Base-by-base conservation (phyloP, 1,140 invertebrate species). In the Tetraneura akinire region DNA sequence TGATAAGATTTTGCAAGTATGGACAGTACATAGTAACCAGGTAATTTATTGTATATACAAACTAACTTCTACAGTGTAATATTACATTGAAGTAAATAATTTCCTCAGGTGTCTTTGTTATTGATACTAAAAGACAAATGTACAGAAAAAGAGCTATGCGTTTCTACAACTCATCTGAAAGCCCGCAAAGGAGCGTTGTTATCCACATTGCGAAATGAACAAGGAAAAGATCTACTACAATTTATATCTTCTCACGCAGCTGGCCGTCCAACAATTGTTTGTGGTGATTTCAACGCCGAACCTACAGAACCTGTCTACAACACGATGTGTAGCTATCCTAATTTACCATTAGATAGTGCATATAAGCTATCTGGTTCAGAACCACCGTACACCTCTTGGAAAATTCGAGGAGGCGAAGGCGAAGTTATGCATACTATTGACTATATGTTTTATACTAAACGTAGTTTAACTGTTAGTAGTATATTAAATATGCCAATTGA, bases 281-380 rank as follows among this genome's bases (percentile, higher is more conserved):
- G 90, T 83, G 93, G 93, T 1, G 93, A 94, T 83, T 93, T 94
- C 83, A 94, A 94, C 86, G 93, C 92, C 0, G 91, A 92, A 84
- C 91, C 91, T 0, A 87, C 83, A 4, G 92, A 94, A 85, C 90
- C 91, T 9, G 89, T 94, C 14, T 93, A 93, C 83, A 82, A 84
- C 18, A 90, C 90, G 0, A 85, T 92, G 13, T 85, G 88, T 2
- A 85, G 85, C 45, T 84, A 88, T 82, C 84, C 86, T 80, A 57
- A 84, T 2, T 76, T 88, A n/a, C 84, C 85, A 42, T 83, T 89
- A 5, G 55, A 80, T 13, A 83, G 82, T 80, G 88, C 88, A 21
- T 90, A 89, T 55, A 29, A 70, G 0, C 84, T 87, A 26, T 29
- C 60, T 42, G 80, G 81, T 18, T 62, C 71, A 26, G 92, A 93